Evolutionary conservation across 2,797 vertebrate genomes (phyloP).

Genomic region (Nannoperca obscura): DNA sequence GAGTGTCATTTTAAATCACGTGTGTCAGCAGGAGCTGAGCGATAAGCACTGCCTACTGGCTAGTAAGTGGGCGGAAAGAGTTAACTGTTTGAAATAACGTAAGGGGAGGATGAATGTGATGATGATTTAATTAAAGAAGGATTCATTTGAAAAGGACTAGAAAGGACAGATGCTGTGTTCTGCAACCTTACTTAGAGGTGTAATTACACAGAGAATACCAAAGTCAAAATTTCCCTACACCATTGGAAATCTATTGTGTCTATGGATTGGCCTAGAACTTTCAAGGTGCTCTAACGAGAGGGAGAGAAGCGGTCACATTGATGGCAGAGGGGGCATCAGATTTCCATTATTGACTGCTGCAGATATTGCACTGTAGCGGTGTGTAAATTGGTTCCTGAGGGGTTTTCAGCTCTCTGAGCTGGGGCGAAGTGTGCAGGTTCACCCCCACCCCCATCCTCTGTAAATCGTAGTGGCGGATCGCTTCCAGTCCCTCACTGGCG

Average conservation of each 20-base stretch:
- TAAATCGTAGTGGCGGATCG: slow-evolving; percentile 94
- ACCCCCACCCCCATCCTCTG: slow-evolving; percentile 80
- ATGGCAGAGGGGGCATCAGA: slow-evolving; percentile 94
- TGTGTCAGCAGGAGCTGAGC: slow-evolving; percentile 7
- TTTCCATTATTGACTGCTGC: slow-evolving; percentile 99
- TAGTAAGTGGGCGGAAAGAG: slow-evolving; percentile 18
- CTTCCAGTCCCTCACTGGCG: slow-evolving; percentile 92
- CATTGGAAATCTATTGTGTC: slow-evolving; percentile 84
- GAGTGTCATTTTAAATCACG: slow-evolving; percentile 30
- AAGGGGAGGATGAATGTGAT: slow-evolving; percentile 21
- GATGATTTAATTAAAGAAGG: slow-evolving; percentile 40
- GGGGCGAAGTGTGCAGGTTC: slow-evolving; percentile 89
- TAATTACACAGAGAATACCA: slow-evolving; percentile 78
- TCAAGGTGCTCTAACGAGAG: slow-evolving; percentile 92
- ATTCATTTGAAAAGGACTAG: slow-evolving; percentile 38
- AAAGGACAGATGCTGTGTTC: slow-evolving; percentile 45
- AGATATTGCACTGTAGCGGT: slow-evolving; percentile 95
- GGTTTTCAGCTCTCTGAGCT: slow-evolving; percentile 91
- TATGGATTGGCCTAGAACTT: slow-evolving; percentile 86
- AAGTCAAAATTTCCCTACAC: slow-evolving; percentile 78
- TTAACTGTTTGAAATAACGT: slow-evolving; percentile 23
- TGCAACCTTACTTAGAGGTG: slow-evolving; percentile 61
- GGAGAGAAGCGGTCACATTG: slow-evolving; percentile 91
- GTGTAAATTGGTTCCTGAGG: slow-evolving; percentile 99
- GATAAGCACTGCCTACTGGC: slow-evolving; percentile 1